Evolutionary conservation across 2,113 vertebrate species (phyloP), one percentile per base, ranked within the genome.

Genomic region (Brachypodius melanocephalos): DNA sequence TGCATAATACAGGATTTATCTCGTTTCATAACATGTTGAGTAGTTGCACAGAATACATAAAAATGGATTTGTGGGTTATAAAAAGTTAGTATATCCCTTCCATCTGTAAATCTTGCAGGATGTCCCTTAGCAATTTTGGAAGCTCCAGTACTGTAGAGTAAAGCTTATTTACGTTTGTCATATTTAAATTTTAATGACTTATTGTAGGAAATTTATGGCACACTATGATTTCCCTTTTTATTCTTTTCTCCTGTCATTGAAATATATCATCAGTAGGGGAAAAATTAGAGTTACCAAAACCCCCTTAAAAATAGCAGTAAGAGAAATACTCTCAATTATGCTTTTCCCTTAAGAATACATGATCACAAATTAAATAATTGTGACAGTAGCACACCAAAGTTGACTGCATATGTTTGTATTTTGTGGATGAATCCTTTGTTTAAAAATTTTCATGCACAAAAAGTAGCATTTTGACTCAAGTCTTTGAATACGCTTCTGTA

Each of bases 31-130:
- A 88, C 80, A 38, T 95, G 96, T 43, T 89, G 85, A 94, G 57
- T 91, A 72, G 32, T 71, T 31, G 5, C 66, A 80, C 9, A 72
- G 75, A 96, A 58, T 81, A 26, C 52, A 89, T 69, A 91, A 93
- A 95, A 93, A 93, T 81, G 80, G 42, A 83, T 96, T 96, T 95
- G 38, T 89, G 63, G 4, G 52, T 88, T 97, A 48, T 78, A 92
- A 88, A 31, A 94, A 74, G 74, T 72, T 85, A 78, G 43, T 38
- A 61, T 90, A 61, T 73, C 48, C 22, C 71, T 95, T 24, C 25
- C 42, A 48, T 90, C 46, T 82, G 10, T 91, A 96, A 95, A 76
- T 92, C 28, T 67, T 79, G 24, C 28, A 82, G 34, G 49, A 76
- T 90, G 59, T 82, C 31, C 34, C 4, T 38, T 76, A 59, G 71